Base-by-base conservation (phyloP, 2,113 vertebrate genomes). In the Sapayoa aenigma region DNA sequence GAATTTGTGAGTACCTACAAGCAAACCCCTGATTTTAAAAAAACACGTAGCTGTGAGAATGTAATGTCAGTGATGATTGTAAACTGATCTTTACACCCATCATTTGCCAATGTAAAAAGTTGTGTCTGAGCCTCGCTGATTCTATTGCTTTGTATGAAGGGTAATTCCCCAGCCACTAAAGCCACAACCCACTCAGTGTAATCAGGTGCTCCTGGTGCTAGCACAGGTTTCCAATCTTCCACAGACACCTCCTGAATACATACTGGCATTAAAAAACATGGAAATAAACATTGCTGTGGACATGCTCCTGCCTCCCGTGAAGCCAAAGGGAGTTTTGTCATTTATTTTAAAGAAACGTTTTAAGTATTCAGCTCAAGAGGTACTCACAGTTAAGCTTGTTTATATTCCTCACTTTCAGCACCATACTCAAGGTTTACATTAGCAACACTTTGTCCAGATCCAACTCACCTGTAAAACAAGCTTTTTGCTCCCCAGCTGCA, bases 1-100 rank as follows among this genome's bases (percentile, higher is more conserved):
- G 28, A 84, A 89, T 87, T 94, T 76, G 7, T 9, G 20, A 81
- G n/a, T 42, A 73, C 33, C 87, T 50, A 33, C 0, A 0, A 60
- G 62, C 10, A 84, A 88, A 90, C 5, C 35, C 12, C 9, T 3
- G 28, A 55, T 77, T 67, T 87, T 4, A 55, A 85, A 87, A 76
- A 82, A 77, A 1, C 23, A 75, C 28, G 76, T 44, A 90, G 73
- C 60, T 86, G 1, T 46, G 66, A 94, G 76, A 82, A 88, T 22
- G 37, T 50, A 84, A 87, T 16, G 41, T 53, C 41, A 63, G 62
- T 1, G 3, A 80, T 41, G 37, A 93, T 35, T 84, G 30, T 55
- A 93, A 95, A 91, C 59, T 74, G 42, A 84, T 84, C 84, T 83
- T 93, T 77, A 89, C 44, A 87, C 56, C 35, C 37, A 66, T 46